These are phyloP conservation scores for Gila orcuttii DNA, from an alignment of 2,113 vertebrate genomes.

Conservation along the genomic window DNA sequence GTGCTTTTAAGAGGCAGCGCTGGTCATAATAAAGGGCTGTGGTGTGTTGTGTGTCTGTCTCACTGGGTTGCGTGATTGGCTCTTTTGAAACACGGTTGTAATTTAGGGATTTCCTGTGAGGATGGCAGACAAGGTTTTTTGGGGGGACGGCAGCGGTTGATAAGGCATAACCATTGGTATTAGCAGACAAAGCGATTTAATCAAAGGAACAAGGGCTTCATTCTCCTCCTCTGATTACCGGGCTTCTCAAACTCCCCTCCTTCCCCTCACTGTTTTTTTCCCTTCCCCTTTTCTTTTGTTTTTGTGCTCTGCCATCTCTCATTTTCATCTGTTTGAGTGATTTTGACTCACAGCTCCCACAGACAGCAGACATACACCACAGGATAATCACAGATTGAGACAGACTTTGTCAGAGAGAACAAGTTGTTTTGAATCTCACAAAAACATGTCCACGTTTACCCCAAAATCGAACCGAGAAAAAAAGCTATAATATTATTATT, in stretches of 20 bases:
- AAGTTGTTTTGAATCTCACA: background rate
- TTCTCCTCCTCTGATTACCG: conserved; percentile 44
- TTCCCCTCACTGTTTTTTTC: conserved; percentile 18
- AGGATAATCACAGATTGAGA: background rate
- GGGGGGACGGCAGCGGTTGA: conserved; percentile 10
- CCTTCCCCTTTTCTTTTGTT: conserved; percentile 17
- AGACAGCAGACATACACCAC: background rate
- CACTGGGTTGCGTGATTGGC: conserved; percentile 45
- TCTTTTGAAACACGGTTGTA: conserved; percentile 52
- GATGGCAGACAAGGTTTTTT: conserved; percentile 16
- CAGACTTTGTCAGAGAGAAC: background rate
- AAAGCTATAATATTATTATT: no score
- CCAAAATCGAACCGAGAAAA: no score
- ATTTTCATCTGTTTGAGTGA: conserved; percentile 8
- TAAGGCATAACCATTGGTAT: conserved; percentile 51
- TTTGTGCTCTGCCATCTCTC: conserved; percentile 22
- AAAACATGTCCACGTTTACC: background rate
- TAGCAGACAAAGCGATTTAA: conserved; percentile 57
- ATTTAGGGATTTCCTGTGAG: conserved; percentile 51
- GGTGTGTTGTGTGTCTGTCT: conserved; percentile 17
- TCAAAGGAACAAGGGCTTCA: conserved; percentile 47
- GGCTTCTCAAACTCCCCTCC: conserved; percentile 19
- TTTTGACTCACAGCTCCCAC: background rate
- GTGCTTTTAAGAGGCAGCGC: background rate
- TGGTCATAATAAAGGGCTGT: conserved; percentile 17